Evolutionary conservation across 2,888 invertebrate species (phyloP), one percentile per base, ranked within the genome.

Genomic region (Platerodrilus igneus): DNA sequence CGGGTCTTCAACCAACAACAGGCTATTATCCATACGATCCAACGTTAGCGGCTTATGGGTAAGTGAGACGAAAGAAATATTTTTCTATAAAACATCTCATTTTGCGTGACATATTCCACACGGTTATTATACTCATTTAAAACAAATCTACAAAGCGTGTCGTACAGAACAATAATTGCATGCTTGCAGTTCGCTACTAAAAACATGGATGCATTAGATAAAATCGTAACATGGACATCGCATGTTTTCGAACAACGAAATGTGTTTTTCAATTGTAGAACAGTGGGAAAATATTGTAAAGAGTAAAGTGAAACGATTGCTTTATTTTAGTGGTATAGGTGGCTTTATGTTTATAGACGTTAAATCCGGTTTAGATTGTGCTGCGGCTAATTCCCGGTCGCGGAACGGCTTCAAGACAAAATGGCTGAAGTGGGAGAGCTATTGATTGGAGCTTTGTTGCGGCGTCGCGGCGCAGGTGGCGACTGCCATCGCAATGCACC

Each of bases 21-120:
- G 89, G 88, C 62, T 91, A 91, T 76, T 90, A 91, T 75, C 88
- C 90, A 54, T 92, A 91, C 74, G 91, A 92, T 75, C 90, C 91
- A 43, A 85, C 91, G 71, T 78, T 88, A 59, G 88, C 90, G 51
- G 90, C 91, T 64, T 91, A 91, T 72, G 91, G 91, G 91, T 91
- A 79, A 83, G 88, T 83, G 14, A 15, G 49, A 8, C 14, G 9
- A 11, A 21, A n/a, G n/a, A n/a, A n/a, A n/a, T n/a, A n/a, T n/a
- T n/a, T n/a, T n/a, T 19, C 25, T n/a, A n/a, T n/a, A n/a, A 10
- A 8, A 16, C 9, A 17, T n/a, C 21, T 6, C 21, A 8, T 41
- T 36, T 41, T 26, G 36, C 37, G 41, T 41, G 37, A 37, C 34
- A 41, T 44, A 34, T 42, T 44, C 28, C 34, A 23, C 25, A 26